These are phyloP conservation scores for Crax fasciolata DNA, from an alignment of 2,797 vertebrate species.

Conservation along the genomic window DNA sequence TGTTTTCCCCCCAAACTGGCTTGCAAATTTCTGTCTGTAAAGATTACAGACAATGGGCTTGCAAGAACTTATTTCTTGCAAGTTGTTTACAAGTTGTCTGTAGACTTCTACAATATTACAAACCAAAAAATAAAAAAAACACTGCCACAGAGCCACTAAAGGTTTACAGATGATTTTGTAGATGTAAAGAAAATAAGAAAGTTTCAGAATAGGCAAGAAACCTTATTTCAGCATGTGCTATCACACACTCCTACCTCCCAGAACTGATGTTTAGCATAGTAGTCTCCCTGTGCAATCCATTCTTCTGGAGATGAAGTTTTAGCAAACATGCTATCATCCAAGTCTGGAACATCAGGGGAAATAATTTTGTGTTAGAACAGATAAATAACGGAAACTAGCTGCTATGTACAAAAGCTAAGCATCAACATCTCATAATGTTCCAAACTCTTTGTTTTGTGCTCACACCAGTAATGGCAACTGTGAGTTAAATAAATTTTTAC, in stretches of 20 bases:
- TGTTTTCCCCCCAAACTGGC: background rate
- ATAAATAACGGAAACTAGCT: background rate
- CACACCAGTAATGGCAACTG: background rate
- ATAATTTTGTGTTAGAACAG: slow-evolving; percentile 6
- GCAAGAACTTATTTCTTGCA: background rate
- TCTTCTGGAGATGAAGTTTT: slow-evolving; percentile 85
- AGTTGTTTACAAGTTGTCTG: background rate
- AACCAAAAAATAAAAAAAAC: background rate
- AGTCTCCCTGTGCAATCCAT: slow-evolving; percentile 87
- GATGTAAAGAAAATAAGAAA: background rate
- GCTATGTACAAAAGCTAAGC: background rate
- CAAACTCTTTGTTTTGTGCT: background rate
- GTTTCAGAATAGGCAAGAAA: background rate
- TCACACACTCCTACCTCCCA: slow-evolving; percentile 83
- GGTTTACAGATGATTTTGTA: background rate
- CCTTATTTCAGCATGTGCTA: background rate
- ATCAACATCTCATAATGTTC: background rate
- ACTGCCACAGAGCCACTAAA: background rate
- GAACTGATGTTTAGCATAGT: slow-evolving; percentile 87
- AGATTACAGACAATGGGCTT: background rate
- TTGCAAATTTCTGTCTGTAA: background rate
- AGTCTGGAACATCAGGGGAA: slow-evolving; percentile 69
- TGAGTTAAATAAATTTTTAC: background rate
- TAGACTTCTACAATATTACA: background rate
- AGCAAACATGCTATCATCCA: slow-evolving; percentile 88